These are phyloP conservation scores for Stigmatopora argus DNA, from an alignment of 2,113 vertebrate genomes.

Conservation along the genomic window DNA sequence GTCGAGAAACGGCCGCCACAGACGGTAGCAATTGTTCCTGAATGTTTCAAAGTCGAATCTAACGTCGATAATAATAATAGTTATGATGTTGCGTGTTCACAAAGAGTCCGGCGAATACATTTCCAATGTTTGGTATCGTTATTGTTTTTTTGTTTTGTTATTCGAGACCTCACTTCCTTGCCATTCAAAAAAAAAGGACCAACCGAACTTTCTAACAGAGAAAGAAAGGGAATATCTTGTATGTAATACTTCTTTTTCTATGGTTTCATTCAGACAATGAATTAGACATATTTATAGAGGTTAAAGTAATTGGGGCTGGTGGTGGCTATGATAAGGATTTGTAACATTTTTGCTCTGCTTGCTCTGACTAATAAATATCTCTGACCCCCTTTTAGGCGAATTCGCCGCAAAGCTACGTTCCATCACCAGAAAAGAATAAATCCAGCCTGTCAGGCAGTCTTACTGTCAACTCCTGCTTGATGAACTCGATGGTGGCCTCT, in stretches of 20 bases:
- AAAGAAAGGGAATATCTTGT: slow-evolving; percentile 52
- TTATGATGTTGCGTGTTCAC: slow-evolving; percentile 25
- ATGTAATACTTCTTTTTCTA: neutral
- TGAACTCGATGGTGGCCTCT: slow-evolving; percentile 95
- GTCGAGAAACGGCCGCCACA: slow-evolving; percentile 55
- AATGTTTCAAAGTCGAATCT: slow-evolving; percentile 58
- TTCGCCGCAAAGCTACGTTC: slow-evolving; percentile 23
- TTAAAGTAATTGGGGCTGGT: slow-evolving; percentile 1
- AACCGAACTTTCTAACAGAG: slow-evolving; percentile 37
- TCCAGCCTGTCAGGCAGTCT: slow-evolving; percentile 24
- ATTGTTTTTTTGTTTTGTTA: too few species aligned
- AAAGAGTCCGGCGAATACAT: too few species aligned
- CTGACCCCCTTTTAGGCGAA: slow-evolving; percentile 23
- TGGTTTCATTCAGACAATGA: slow-evolving; percentile 10
- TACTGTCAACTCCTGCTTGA: slow-evolving; percentile 97
- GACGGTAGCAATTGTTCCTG: slow-evolving; percentile 49
- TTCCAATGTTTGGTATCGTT: slow-evolving; percentile 22
- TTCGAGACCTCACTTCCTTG: neutral
- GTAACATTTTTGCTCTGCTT: slow-evolving; percentile 26
- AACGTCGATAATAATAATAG: slow-evolving; percentile 20
- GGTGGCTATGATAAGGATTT: slow-evolving; percentile 37
- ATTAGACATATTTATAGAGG: neutral
- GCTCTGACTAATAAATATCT: slow-evolving; percentile 40
- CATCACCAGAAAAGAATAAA: slow-evolving; percentile 22
- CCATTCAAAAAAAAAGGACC: slow-evolving; percentile 51